Base-by-base conservation (phyloP, 2,888 invertebrate species). In the Druceiella hillmani region DNA sequence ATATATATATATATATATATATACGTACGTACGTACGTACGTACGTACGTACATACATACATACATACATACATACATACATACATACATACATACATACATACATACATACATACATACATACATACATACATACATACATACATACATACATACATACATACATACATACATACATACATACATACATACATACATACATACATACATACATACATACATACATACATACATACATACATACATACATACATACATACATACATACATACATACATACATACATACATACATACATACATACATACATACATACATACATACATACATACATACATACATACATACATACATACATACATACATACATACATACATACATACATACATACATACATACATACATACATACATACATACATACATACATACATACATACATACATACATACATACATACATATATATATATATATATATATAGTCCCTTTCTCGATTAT, bases 351-450 rank as follows among this genome's bases (percentile, higher is more conserved):
- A 20, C 22, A 20, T 20, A 20, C 22, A 20, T 20, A 20, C 22
- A 20, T 20, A 20, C 22, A 20, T 20, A 20, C 22, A 20, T 20
- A 20, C 22, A 20, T 20, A 20, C 22, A 20, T 20, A 20, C 22
- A 20, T 20, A 20, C 22, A 20, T 27, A 33, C 33, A 12, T 16
- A 28, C 28, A 10, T 28, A 28, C 28, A 10, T 28, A 28, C 28
- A 10, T 28, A 28, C 28, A 10, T 28, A 28, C 28, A 10, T 28
- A 28, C 28, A 10, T 28, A 28, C 11, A 10, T 20, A 20, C 22
- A 20, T 28, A 28, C 14, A 28, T 28, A 28, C 14, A 28, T 2
- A 31, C 10, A 14, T 29, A 31, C 4, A 9, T 12, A 11, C 22
- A 20, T 20, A 20, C 22, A 20, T 20, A 20, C 22, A 20, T 20